A percentile compares a stretch with the other conserved stretches of the same genome.
Conservation (phyloP, 2,113 vertebrate species). For the Tautogolabrus adspersus region DNA sequence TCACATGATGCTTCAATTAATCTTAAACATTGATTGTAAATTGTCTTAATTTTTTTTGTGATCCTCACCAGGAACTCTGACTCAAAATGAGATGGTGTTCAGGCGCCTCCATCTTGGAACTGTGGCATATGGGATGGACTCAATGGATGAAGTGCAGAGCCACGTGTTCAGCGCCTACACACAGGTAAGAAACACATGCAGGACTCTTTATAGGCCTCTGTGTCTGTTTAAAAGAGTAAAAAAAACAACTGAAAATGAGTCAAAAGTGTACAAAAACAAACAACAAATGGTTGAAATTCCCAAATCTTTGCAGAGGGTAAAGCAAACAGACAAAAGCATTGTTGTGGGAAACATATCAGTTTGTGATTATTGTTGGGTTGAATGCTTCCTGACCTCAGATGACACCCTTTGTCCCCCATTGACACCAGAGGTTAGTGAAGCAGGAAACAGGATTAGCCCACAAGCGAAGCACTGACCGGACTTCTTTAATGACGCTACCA, state of each 20-base stretch:
- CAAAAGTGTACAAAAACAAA: not conserved
- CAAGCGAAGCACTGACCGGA: slow-evolving; percentile 81
- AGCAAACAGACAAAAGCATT: slow-evolving; percentile 40
- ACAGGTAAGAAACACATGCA: slow-evolving; percentile 83
- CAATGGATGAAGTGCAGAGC: slow-evolving; percentile 98
- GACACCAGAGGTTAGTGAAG: slow-evolving; percentile 93
- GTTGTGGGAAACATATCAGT: slow-evolving; percentile 58
- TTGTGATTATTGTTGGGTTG: slow-evolving; percentile 88
- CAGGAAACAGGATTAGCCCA: slow-evolving; percentile 92
- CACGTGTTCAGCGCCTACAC: slow-evolving; percentile 97
- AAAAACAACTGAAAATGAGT: not conserved
- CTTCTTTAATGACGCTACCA: slow-evolving; percentile 94
- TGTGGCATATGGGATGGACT: slow-evolving; percentile 95
- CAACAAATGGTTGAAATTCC: slow-evolving; percentile 14
- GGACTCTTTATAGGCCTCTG: not conserved
- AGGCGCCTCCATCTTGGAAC: slow-evolving; percentile 96
- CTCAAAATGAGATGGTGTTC: slow-evolving; percentile 99
- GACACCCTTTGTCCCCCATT: slow-evolving; percentile 90
- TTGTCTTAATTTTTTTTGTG: not conserved
- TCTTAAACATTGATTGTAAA: not conserved
- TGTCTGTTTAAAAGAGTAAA: too few species aligned
- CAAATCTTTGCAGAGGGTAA: not conserved
- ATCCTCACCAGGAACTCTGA: slow-evolving; percentile 90
- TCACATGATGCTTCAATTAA: too few species aligned
- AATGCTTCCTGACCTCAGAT: slow-evolving; percentile 85